Percentiles rank a stretch among this genome's conserved stretches.
Evolutionary conservation across 2,797 vertebrate species (phyloP).

Genomic region (Valencia hispanica): DNA sequence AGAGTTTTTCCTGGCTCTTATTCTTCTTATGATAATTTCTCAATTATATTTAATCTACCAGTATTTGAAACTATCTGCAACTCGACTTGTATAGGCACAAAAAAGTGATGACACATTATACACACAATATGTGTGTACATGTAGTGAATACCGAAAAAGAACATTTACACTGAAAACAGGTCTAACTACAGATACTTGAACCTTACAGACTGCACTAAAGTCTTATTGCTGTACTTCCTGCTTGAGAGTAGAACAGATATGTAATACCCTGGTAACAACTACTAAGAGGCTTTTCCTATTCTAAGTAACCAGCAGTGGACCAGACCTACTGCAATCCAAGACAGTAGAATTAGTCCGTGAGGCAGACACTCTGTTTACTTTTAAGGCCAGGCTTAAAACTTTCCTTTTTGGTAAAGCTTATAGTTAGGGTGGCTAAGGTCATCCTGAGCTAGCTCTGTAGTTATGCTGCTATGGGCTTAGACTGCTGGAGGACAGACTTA

Average conservation of each 20-base stretch:
- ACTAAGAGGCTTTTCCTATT: constrained; percentile 77
- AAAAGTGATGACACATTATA: not conserved
- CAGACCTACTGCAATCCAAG: constrained; percentile 26
- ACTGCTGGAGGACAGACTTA: too few relatives aligned
- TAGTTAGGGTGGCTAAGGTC: too few relatives aligned
- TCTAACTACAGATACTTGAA: constrained; percentile 7
- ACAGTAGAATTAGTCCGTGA: too few relatives aligned
- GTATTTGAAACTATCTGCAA: not conserved
- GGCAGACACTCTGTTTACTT: too few relatives aligned
- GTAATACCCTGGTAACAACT: constrained; percentile 53
- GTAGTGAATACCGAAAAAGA: not conserved
- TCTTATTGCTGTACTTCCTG: constrained; percentile 54
- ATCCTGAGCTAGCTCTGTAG: too few relatives aligned
- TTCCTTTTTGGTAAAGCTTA: too few relatives aligned
- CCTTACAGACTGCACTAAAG: constrained; percentile 26
- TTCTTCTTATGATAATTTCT: constrained; percentile 34
- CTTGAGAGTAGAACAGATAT: constrained; percentile 47
- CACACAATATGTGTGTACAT: not conserved
- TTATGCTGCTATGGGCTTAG: too few relatives aligned
- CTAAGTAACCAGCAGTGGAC: constrained; percentile 52
- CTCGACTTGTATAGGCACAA: not conserved
- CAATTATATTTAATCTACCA: not conserved
- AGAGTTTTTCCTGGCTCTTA: constrained; percentile 7
- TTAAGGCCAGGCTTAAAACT: too few relatives aligned
- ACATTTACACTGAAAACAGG: not conserved